Conservation (phyloP, 1,140 invertebrate genomes). For the Trigoniulus corallinus region DNA sequence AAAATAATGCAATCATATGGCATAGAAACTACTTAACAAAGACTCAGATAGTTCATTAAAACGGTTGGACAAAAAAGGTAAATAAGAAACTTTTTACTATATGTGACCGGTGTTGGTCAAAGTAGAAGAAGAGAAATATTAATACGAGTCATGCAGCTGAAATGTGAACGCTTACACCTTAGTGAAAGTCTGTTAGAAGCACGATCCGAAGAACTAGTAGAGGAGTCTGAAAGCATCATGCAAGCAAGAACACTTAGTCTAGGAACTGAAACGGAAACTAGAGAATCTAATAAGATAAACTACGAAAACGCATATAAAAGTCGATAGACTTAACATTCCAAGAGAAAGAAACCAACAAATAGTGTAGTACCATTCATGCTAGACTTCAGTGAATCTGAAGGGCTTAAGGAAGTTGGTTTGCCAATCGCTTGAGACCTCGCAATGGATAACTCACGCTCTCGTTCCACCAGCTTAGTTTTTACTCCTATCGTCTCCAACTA, state of each 20-base stretch:
- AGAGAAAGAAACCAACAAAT: too few species aligned
- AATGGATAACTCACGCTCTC: background rate
- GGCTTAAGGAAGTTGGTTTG: background rate
- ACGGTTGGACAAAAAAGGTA: too few species aligned
- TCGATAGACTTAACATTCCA: too few species aligned
- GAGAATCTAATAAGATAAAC: too few species aligned
- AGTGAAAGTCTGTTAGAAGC: background rate
- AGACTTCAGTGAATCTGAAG: too few species aligned
- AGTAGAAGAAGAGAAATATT: conserved; percentile 5
- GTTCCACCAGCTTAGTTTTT: background rate
- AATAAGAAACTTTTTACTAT: conserved; percentile 1
- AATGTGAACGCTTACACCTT: conserved; percentile 1
- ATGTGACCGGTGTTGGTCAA: background rate
- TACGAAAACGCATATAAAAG: conserved; percentile 5
- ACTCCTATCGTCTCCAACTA: background rate
- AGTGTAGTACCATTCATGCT: too few species aligned
- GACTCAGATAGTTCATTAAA: too few species aligned
- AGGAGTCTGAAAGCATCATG: conserved; percentile 3
- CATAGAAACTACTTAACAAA: too few species aligned
- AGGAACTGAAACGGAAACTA: background rate
- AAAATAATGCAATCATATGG: too few species aligned
- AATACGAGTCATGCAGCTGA: too few species aligned
- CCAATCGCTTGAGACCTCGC: background rate
- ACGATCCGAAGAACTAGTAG: conserved; percentile 4
- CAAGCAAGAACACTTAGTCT: background rate